Evolutionary conservation across 2,888 invertebrate genomes (phyloP).

Genomic region (Calameuta idolon): DNA sequence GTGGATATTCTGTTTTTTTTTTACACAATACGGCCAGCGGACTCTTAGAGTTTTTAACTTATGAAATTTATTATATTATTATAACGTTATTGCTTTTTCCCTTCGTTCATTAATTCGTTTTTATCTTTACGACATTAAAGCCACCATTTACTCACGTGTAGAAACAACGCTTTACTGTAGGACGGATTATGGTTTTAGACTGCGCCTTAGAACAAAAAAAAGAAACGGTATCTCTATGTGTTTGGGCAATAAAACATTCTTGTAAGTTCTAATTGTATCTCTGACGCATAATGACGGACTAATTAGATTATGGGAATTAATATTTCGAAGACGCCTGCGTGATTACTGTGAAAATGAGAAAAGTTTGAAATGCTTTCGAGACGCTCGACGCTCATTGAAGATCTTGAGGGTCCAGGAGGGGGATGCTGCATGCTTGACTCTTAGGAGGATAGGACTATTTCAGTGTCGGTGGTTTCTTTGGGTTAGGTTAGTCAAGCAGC

Average conservation of each 20-base stretch:
- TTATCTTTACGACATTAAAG: neutral
- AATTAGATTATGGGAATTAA: neutral
- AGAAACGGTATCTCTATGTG: neutral
- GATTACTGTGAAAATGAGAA: neutral
- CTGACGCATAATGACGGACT: neutral
- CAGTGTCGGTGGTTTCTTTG: slow-evolving; percentile 30
- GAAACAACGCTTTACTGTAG: neutral
- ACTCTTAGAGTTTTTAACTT: neutral
- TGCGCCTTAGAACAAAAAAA: neutral
- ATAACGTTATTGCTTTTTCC: neutral
- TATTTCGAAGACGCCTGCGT: neutral
- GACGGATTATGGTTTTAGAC: neutral
- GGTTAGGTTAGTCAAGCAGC: slow-evolving; percentile 5
- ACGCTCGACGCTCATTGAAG: neutral
- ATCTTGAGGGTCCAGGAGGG: neutral
- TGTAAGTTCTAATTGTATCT: neutral
- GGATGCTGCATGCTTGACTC: neutral
- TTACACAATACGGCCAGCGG: neutral
- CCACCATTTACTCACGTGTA: neutral
- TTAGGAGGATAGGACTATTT: slow-evolving; percentile 30
- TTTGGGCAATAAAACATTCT: neutral
- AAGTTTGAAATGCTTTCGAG: neutral
- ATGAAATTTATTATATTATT: neutral
- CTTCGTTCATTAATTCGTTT: neutral
- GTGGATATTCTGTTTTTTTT: neutral